Evolutionary conservation across 2,797 vertebrate species (phyloP), one percentile per base, ranked within the genome.

Genomic region (Sarcophilus harrisii): DNA sequence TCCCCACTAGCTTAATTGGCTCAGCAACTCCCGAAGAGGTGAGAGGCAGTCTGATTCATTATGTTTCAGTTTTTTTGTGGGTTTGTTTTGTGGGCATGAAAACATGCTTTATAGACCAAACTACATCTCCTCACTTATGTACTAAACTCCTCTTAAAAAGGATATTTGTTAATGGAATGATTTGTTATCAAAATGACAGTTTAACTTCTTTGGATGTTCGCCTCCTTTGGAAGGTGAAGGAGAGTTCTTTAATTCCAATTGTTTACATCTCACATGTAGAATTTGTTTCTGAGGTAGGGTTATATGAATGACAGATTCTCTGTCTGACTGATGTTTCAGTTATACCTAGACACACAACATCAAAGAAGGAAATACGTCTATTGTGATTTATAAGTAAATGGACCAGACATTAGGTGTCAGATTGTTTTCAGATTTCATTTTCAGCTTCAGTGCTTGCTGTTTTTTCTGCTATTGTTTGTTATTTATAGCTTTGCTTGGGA

Each of bases 401-500:
- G 92, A 8, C 93, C 60, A 45, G 90, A 93, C 59, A 94, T 91
- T 89, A 58, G 49, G 0, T 92, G 18, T 92, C n/a, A 92, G 5
- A 52, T 0, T 90, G 14, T 11, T 96, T 92, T 55, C 3, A 97
- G 58, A 2, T 94, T 95, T 9, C 94, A 0, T 92, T 97, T 98
- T 96, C 49, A 92, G 1, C 0, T 54, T 95, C 90, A 30, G 89
- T 90, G 4, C 2, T 91, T 90, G n/a, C 95, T 96, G 92, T 4
- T 95, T 13, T 60, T 92, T 59, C 16, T 87, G 91, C 30, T 32
- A 58, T 58, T 14, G 55, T 0, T 5, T 90, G 9, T 10, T 95
- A 49, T 90, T 91, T 94, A 94, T 52, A 49, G 28, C 57, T 96
- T 96, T 96, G 59, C 60, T 91, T 95, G 94, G 93, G 57, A 94